These are phyloP conservation scores for Poecilia gillii DNA, from an alignment of 2,797 vertebrate species.

Conservation along the genomic window DNA sequence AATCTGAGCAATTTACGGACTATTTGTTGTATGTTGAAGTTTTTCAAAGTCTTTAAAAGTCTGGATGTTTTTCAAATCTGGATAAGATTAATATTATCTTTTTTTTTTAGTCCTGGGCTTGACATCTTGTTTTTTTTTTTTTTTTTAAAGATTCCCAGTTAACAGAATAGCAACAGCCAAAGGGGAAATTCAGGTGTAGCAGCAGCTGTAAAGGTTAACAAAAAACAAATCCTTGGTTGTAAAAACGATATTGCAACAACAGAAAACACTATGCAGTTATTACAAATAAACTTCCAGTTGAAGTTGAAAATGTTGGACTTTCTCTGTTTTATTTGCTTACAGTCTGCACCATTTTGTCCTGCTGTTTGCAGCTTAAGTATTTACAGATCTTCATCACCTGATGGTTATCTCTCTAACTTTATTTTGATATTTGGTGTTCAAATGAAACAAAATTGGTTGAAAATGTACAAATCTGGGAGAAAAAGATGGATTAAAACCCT, in stretches of 20 bases:
- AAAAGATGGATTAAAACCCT: background rate
- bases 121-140: background rate
- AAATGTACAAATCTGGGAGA: background rate
- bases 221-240: too few species aligned
- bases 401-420: background rate
- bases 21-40: background rate
- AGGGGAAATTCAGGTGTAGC: too few species aligned
- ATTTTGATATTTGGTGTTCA: background rate
- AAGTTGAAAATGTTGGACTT: background rate
- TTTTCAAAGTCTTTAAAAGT: background rate
- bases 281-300: too few species aligned
- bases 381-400: background rate
- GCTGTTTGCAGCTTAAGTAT: background rate
- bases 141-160: background rate
- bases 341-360: background rate
- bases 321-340: background rate
- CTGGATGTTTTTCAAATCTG: background rate
- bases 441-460: background rate
- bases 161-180: too few species aligned
- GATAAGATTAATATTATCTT: background rate
- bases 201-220: too few species aligned
- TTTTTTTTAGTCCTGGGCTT: background rate
- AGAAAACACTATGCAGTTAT: too few species aligned
- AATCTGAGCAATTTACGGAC: background rate
- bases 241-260: too few species aligned